Evolutionary conservation across 2,888 invertebrate species (phyloP).

Genomic region (Caenorhabditis sp.): DNA sequence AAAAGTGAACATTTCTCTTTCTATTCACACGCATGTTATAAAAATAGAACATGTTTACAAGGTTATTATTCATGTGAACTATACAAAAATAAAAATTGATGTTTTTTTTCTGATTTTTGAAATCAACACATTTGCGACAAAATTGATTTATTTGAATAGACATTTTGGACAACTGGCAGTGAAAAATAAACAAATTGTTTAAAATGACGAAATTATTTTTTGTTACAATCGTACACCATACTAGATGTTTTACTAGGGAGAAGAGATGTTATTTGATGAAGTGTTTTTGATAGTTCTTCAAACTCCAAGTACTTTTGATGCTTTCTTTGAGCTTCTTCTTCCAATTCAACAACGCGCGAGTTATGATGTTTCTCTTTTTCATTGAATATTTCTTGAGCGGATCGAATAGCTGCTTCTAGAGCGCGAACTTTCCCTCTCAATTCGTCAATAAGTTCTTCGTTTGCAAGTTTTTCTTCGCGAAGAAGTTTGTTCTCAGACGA

Average conservation of each 20-base stretch:
- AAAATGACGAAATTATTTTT: background rate
- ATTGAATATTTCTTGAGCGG: conserved; percentile 16
- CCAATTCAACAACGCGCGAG: conserved; percentile 16
- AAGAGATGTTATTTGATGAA: conserved; percentile 32
- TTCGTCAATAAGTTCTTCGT: conserved; percentile 57
- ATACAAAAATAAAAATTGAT: too few species aligned
- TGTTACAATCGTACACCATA: conserved; percentile 17
- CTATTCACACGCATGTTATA: too few species aligned
- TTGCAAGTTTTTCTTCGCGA: conserved; percentile 58
- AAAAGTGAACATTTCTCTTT: too few species aligned
- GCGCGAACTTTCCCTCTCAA: conserved; percentile 46
- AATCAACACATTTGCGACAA: too few species aligned
- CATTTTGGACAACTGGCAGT: background rate
- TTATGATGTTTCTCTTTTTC: conserved; percentile 22
- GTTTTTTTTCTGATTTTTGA: too few species aligned
- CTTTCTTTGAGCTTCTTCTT: conserved; percentile 22
- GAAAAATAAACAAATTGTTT: background rate
- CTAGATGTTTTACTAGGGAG: conserved; percentile 24
- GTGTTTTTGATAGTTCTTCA: conserved; percentile 33
- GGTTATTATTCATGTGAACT: too few species aligned
- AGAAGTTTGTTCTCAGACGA: conserved; percentile 63
- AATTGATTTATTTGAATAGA: background rate
- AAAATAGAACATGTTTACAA: too few species aligned
- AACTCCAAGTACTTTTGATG: conserved; percentile 38
- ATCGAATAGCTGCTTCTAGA: conserved; percentile 25